Percentiles rank a stretch among this genome's conserved stretches.
phyloP scores from a whole-genome alignment of 2,113 vertebrate genomes.

The Lonchura striata region DNA sequence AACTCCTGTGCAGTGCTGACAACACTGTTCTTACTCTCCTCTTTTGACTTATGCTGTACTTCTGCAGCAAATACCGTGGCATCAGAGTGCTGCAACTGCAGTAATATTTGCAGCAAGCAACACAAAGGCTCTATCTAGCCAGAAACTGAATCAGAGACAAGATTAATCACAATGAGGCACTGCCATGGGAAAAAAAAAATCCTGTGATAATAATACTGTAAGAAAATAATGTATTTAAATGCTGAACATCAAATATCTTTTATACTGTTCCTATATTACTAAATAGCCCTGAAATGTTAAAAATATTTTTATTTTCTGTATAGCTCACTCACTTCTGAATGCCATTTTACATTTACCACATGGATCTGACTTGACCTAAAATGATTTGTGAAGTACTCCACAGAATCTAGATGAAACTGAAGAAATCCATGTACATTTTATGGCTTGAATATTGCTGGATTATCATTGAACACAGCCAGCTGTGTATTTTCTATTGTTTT shows the following conservation, averaged over 20 bases:
- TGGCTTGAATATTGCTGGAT: not conserved
- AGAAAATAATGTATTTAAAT: not conserved
- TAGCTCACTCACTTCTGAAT: not conserved
- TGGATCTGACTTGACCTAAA: not conserved
- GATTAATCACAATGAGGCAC: not conserved
- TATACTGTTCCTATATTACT: not conserved
- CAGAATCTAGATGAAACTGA: not conserved
- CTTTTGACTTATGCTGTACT: not conserved
- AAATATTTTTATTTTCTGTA: not conserved
- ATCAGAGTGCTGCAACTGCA: not conserved
- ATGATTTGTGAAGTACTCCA: not conserved
- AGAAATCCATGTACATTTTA: not conserved
- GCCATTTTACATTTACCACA: not conserved
- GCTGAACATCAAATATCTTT: not conserved
- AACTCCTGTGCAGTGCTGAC: not conserved
- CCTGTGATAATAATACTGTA: not conserved
- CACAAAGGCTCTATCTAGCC: not conserved
- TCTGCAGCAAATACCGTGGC: not conserved
- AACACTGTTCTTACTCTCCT: not conserved
- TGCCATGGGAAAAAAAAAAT: not conserved
- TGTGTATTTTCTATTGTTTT: not conserved
- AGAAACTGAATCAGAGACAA: not conserved
- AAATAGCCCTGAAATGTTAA: not conserved
- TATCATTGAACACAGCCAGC: not conserved
- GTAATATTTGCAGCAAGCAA: not conserved